Base-by-base conservation (phyloP, 2,113 vertebrate species). In the Bagarius yarrelli region DNA sequence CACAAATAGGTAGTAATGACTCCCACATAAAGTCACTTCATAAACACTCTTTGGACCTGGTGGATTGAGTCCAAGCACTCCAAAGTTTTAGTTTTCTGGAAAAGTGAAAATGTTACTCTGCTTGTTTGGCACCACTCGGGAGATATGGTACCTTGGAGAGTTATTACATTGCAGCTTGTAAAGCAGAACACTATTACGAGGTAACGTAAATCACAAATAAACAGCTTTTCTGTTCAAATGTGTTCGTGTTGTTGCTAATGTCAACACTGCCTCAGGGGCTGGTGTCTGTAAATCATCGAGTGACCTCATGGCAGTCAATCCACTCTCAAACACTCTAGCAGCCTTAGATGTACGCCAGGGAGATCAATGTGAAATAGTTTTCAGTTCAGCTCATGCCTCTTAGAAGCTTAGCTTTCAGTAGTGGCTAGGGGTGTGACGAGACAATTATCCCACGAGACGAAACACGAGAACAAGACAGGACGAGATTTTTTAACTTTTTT, bases 1-100 rank as follows among this genome's bases (percentile, higher is more conserved):
- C 86, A 90, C 89, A 91, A 90, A 92, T 87, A 82, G 89, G 87
- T 85, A 88, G 85, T 92, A 92, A 92, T 91, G 90, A 91, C 89
- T 92, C 89, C 89, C 88, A 92, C 92, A 91, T 92, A 89, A 84
- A 91, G 89, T 84, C 87, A 86, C 89, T 89, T 89, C 88, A 90
- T 92, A 92, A 92, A 92, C 90, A 91, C 90, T 91, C 85, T 92
- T 90, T 87, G 78, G 82, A 74, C 88, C 50, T 50, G 73, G n/a
- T 71, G 74, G 72, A 76, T 50, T 67, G 25, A 53, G 63, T 74
- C 55, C 79, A 75, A 70, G 27, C 27, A 76, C 77, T 83, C 61
- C 74, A 63, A 78, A 74, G 57, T 79, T 83, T 82, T 78, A 47
- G 56, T 59, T 83, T 83, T 76, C 77, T 80, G 71, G 50, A 80